Conservation (phyloP, 1,140 invertebrate species). For the Eubasilissa regina region DNA sequence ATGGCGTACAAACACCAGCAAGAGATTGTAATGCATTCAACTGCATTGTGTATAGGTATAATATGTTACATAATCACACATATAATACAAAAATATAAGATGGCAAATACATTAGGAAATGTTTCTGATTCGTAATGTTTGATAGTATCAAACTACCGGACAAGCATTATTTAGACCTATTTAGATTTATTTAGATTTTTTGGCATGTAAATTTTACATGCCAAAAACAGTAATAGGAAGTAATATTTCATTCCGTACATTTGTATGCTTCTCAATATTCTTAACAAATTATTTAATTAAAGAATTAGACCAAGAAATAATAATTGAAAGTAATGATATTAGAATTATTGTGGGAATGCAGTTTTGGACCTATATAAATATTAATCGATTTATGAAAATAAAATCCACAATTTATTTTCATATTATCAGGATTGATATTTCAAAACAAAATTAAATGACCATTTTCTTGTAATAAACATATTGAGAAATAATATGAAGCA, state of each 20-base stretch:
- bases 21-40: not conserved
- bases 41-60: not conserved
- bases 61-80: constrained; percentile 22
- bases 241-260: not conserved
- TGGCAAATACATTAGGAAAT: constrained; percentile 2
- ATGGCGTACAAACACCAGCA: constrained; percentile 1
- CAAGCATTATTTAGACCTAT: constrained; percentile 5
- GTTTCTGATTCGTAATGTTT: not conserved
- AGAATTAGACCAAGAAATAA: too few species aligned
- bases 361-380: too few species aligned
- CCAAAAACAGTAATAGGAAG: not conserved
- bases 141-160: not conserved
- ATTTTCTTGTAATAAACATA: too few species aligned
- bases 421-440: too few species aligned
- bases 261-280: too few species aligned
- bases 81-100: constrained; percentile 33
- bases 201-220: not conserved
- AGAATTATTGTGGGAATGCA: too few species aligned
- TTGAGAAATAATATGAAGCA: too few species aligned
- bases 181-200: not conserved
- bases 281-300: too few species aligned
- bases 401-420: too few species aligned
- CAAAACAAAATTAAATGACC: too few species aligned
- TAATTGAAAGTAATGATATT: too few species aligned
- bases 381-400: too few species aligned